Evolutionary conservation across 2,113 vertebrate genomes (phyloP).

Genomic region (Cyanoderma ruficeps): DNA sequence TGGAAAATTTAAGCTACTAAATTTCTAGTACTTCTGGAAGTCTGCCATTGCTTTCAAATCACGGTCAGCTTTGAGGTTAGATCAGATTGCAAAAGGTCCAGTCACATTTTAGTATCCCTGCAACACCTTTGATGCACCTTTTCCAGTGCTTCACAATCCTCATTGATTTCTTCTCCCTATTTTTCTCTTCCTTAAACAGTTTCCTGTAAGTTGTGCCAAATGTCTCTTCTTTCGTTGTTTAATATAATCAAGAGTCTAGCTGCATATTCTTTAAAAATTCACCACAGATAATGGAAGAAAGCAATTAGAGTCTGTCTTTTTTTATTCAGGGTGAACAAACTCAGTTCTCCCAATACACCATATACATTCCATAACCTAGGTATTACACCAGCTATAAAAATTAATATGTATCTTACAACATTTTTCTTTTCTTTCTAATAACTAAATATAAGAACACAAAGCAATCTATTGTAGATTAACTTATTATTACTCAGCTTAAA

Average conservation of each 20-base stretch:
- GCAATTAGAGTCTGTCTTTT: neutral
- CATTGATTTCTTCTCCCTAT: rapidly evolving
- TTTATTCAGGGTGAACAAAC: neutral
- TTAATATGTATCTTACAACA: neutral
- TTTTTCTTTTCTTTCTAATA: neutral
- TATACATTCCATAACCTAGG: neutral
- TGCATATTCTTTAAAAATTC: neutral
- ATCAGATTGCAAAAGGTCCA: neutral
- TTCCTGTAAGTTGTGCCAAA: neutral
- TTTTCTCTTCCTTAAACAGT: neutral
- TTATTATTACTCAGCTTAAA: neutral
- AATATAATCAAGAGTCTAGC: neutral
- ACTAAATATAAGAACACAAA: neutral
- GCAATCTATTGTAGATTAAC: neutral
- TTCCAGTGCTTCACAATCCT: neutral
- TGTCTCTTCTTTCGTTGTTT: neutral
- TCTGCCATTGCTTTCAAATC: neutral
- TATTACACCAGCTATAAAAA: neutral
- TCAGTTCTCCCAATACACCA: neutral
- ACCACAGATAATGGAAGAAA: neutral
- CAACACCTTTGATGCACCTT: neutral
- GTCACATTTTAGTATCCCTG: neutral
- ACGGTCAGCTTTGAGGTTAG: neutral
- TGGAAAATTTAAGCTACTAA: neutral
- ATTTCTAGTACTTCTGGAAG: neutral